Percentiles rank a stretch among this genome's conserved stretches.
These are phyloP conservation scores for Lepus townsendii DNA, from an alignment of 2,797 vertebrate species.

Conservation along the genomic window DNA sequence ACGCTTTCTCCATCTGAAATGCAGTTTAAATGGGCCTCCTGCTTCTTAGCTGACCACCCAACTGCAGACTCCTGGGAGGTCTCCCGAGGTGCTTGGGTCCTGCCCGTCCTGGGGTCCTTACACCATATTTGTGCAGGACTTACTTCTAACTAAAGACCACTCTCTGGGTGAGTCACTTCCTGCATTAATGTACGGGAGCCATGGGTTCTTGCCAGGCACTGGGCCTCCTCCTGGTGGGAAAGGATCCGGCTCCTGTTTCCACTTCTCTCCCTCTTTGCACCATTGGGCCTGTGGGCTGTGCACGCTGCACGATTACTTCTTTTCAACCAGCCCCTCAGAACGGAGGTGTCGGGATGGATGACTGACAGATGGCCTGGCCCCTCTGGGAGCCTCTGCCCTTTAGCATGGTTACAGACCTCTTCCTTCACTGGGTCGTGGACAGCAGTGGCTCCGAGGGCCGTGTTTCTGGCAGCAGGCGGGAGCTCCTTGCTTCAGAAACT, in stretches of 20 bases:
- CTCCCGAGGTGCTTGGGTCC: background rate
- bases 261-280: background rate
- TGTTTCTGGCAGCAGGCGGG: background rate
- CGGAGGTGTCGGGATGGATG: background rate
- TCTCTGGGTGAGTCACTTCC: background rate
- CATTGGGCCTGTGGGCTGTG: background rate
- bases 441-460: background rate
- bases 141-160: background rate
- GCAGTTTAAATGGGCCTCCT: background rate
- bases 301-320: background rate
- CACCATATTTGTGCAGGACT: background rate
- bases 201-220: background rate
- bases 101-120: background rate
- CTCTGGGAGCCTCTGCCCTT: background rate
- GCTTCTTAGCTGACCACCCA: background rate
- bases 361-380: background rate
- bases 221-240: background rate
- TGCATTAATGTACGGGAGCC: background rate
- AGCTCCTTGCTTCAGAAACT: fast-evolving
- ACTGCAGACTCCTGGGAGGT: background rate
- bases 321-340: background rate
- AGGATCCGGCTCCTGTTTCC: background rate
- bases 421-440: background rate
- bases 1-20: background rate
- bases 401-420: background rate